Evolutionary conservation across 2,797 vertebrate species (phyloP).

Genomic region (Balearica regulorum): DNA sequence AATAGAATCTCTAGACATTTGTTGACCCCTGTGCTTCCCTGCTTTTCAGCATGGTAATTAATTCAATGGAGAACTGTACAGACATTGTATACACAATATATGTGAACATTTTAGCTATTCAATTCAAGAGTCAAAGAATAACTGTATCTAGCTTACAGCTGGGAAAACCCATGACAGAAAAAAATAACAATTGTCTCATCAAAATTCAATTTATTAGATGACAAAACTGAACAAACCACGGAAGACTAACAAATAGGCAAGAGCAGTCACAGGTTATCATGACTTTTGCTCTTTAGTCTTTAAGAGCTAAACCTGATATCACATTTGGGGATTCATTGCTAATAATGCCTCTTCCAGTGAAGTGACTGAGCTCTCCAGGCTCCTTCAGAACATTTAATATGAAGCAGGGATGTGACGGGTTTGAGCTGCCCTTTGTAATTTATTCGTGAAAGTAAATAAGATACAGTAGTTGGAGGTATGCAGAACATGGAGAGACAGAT

Average conservation of each 20-base stretch:
- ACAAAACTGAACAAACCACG: background rate
- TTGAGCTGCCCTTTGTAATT: background rate
- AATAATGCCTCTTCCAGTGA: background rate
- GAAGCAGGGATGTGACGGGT: background rate
- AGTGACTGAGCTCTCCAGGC: background rate
- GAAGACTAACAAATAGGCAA: background rate
- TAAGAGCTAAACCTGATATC: background rate
- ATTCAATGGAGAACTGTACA: background rate
- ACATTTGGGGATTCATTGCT: background rate
- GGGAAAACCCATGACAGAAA: background rate
- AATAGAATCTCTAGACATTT: background rate
- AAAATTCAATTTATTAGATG: background rate
- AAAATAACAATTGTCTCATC: background rate
- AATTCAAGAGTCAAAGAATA: background rate
- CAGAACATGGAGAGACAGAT: background rate
- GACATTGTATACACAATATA: background rate
- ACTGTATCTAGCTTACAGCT: background rate
- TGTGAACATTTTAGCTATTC: background rate
- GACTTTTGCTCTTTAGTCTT: background rate
- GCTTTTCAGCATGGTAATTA: background rate
- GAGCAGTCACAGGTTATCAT: background rate
- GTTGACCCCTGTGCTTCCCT: background rate
- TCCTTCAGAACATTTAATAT: background rate
- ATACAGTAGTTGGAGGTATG: background rate
- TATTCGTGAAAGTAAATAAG: background rate